Evolutionary conservation across 2,888 invertebrate genomes (phyloP).

Genomic region (Eucera pruinosa): DNA sequence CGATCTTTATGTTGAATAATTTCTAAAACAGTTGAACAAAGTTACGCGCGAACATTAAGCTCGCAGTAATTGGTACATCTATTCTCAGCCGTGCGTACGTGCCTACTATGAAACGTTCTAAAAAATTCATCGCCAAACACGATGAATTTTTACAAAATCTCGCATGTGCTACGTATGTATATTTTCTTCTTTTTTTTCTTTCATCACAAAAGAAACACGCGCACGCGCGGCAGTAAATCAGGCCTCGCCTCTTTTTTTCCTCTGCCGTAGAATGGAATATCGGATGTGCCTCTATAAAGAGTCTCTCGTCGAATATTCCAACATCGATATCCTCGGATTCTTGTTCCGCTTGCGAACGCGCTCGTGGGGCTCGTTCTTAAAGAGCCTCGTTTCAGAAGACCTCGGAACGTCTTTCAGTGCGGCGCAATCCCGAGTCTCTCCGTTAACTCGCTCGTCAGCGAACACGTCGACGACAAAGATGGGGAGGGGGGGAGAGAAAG

Average conservation of each 20-base stretch:
- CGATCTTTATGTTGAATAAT: no score
- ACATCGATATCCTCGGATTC: not conserved
- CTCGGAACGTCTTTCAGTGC: no score
- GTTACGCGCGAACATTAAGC: no score
- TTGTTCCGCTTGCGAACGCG: not conserved
- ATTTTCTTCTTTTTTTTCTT: constrained; percentile 18
- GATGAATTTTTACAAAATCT: constrained; percentile 26
- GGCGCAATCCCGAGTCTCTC: not conserved
- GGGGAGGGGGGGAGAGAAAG: not conserved
- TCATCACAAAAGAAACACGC: no score
- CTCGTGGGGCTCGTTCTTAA: not conserved
- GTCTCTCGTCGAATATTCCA: constrained; percentile 8
- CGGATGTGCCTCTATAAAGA: not conserved
- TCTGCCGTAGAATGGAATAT: constrained; percentile 11
- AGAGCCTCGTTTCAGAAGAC: not conserved
- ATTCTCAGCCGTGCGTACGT: no score
- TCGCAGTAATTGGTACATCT: no score
- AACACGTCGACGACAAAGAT: not conserved
- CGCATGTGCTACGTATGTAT: not conserved
- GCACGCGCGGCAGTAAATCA: constrained; percentile 21
- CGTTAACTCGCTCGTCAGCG: not conserved
- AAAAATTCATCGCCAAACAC: constrained; percentile 40
- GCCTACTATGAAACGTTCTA: not conserved
- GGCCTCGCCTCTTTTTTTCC: not conserved
- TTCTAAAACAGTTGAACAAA: no score